A percentile compares a stretch with the other conserved stretches of the same genome.
Conservation (phyloP, 2,888 invertebrate genomes). For the Ethmia dodecea region DNA sequence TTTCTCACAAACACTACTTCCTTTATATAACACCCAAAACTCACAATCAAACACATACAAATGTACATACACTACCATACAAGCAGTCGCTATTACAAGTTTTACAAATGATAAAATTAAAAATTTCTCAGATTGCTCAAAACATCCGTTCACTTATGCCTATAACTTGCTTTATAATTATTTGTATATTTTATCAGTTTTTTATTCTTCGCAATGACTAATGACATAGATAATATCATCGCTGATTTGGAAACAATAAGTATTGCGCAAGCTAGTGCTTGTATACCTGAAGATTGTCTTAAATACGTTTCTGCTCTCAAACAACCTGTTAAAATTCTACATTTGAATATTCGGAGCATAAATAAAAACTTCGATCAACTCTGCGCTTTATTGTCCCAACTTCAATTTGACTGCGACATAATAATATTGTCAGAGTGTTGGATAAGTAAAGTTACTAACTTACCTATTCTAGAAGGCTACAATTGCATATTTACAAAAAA, state of each 20-base stretch:
- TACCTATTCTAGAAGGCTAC: slow-evolving; percentile 10
- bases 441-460: slow-evolving; percentile 1
- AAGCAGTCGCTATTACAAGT: too few species aligned
- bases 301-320: not conserved
- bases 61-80: too few species aligned
- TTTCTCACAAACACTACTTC: not conserved
- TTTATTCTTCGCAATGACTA: not conserved
- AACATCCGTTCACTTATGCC: not conserved
- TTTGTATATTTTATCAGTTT: too few species aligned
- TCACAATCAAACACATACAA: too few species aligned
- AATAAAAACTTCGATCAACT: slow-evolving; percentile 13
- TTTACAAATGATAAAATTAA: too few species aligned
- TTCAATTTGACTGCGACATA: slow-evolving; percentile 7
- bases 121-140: too few species aligned
- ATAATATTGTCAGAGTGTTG: slow-evolving; percentile 15
- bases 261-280: not conserved
- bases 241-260: not conserved
- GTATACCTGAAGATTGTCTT: not conserved
- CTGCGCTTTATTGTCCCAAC: not conserved
- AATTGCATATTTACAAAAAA: slow-evolving; percentile 1
- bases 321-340: slow-evolving; percentile 5
- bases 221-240: not conserved
- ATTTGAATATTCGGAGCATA: slow-evolving; percentile 14
- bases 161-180: not conserved
- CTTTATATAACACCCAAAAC: too few species aligned